phyloP scores from a whole-genome alignment of 1,140 invertebrate genomes.

The Thaumetopoea pityocampa region DNA sequence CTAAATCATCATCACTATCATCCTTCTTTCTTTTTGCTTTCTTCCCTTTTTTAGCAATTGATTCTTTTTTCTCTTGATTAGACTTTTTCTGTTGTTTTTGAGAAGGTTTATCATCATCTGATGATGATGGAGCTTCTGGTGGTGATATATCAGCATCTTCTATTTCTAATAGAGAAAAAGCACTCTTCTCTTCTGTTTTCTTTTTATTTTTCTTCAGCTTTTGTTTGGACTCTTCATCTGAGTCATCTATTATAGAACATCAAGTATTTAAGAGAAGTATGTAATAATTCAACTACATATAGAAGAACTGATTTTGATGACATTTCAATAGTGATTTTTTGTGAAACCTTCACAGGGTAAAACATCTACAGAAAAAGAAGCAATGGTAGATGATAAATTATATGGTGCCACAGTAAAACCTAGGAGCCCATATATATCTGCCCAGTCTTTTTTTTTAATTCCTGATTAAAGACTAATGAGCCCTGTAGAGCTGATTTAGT shows the following conservation, averaged over 20 bases:
- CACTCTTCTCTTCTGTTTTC: slow-evolving; percentile 76
- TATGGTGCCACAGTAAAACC: no score
- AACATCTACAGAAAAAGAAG: no score
- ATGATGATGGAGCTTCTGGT: slow-evolving; percentile 62
- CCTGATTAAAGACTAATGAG: no score
- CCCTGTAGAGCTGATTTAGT: no score
- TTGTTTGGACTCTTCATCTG: slow-evolving; percentile 59
- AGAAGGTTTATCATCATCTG: slow-evolving; percentile 70
- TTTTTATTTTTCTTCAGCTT: slow-evolving; percentile 69
- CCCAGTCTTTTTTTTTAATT: no score
- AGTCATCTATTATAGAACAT: slow-evolving; percentile 52
- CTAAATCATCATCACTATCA: slow-evolving; percentile 90
- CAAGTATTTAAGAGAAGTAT: neutral
- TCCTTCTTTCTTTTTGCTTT: slow-evolving; percentile 84
- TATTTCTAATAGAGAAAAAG: slow-evolving; percentile 79
- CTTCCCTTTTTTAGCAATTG: slow-evolving; percentile 80
- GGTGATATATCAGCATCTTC: slow-evolving; percentile 74
- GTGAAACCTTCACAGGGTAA: no score
- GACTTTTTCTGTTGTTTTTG: slow-evolving; percentile 70
- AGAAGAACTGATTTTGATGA: no score
- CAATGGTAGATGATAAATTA: no score
- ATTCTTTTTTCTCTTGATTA: slow-evolving; percentile 76
- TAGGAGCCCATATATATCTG: no score
- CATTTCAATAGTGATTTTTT: no score
- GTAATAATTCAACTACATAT: no score